Conservation (phyloP, 2,113 vertebrate genomes). For the Formicarius rufipectus region DNA sequence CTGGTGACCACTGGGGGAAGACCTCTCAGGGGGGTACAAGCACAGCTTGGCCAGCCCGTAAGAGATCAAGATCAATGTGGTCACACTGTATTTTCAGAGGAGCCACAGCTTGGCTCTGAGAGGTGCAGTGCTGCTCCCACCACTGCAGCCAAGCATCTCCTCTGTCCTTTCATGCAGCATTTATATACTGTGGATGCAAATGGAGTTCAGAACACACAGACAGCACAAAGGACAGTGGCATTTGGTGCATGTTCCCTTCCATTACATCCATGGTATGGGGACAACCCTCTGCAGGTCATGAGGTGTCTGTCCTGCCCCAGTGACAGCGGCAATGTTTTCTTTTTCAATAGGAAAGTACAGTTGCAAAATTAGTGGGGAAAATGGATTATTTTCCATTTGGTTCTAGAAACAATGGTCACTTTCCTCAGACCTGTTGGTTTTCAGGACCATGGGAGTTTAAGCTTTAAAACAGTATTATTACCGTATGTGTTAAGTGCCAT, state of each 20-base stretch:
- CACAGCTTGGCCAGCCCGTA: neutral
- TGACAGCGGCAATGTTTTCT: neutral
- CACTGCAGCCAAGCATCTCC: neutral
- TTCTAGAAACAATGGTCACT: neutral
- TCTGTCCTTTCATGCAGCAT: neutral
- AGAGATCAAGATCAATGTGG: neutral
- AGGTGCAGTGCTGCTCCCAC: neutral
- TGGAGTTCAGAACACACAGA: neutral
- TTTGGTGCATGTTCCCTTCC: neutral
- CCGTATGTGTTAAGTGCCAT: neutral
- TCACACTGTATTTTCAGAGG: rapidly evolving
- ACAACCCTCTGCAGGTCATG: neutral
- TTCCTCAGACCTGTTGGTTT: constrained; percentile 5
- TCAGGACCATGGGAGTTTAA: neutral
- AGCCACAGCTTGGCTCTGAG: neutral
- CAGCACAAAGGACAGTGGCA: neutral
- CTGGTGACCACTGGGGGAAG: neutral
- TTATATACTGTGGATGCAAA: neutral
- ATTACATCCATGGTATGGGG: rapidly evolving
- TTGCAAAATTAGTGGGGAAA: neutral
- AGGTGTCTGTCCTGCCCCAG: neutral
- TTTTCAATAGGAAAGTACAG: neutral
- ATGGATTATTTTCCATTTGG: neutral
- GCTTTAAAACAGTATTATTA: constrained; percentile 12
- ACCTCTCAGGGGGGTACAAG: neutral